Conservation (phyloP, 1,140 invertebrate genomes). For the Galleria mellonella region DNA sequence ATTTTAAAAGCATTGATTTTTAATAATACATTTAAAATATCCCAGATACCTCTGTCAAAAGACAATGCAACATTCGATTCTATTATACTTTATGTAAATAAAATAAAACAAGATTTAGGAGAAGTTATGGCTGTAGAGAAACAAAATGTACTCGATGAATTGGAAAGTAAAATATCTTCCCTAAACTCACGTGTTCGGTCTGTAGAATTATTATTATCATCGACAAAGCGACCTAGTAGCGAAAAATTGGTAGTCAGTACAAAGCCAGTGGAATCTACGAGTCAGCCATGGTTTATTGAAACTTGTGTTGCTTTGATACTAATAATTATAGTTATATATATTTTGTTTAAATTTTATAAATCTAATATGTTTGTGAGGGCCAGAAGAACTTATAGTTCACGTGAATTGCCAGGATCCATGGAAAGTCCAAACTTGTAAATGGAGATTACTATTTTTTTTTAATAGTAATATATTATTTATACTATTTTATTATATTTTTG, state of each 20-base stretch:
- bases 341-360: conserved; percentile 29
- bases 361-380: conserved; percentile 16
- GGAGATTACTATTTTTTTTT: background rate
- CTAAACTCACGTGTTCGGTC: conserved; percentile 6
- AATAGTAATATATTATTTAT: too few relatives aligned
- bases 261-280: background rate
- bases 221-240: conserved; percentile 5
- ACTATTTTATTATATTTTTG: too few relatives aligned
- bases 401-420: conserved; percentile 20
- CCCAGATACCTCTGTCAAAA: conserved; percentile 1
- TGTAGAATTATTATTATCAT: background rate
- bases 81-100: conserved; percentile 16
- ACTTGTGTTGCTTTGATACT: conserved; percentile 25
- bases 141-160: conserved; percentile 13
- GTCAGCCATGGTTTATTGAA: conserved; percentile 17
- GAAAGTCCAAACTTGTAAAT: conserved; percentile 23
- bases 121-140: conserved; percentile 17
- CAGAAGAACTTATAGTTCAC: conserved; percentile 17
- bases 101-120: conserved; percentile 17
- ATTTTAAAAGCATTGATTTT: conserved; percentile 10
- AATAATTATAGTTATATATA: conserved; percentile 18
- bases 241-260: conserved; percentile 13
- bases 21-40: background rate
- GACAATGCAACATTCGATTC: conserved; percentile 6
- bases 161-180: conserved; percentile 13